phyloP scores from a whole-genome alignment of 2,113 vertebrate genomes.

The Ranitomeya variabilis region DNA sequence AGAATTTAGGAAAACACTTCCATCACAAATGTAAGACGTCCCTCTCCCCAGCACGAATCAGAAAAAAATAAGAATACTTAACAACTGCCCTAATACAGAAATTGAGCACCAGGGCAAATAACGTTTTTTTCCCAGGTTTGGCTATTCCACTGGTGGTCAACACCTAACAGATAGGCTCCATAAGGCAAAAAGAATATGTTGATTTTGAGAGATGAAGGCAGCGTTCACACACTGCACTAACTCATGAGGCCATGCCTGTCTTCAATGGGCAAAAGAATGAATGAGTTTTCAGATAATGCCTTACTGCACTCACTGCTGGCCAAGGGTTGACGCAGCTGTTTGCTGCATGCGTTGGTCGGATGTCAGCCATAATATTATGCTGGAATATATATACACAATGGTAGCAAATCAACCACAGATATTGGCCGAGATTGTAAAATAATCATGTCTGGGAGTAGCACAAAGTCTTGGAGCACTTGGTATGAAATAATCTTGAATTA shows the following conservation, averaged over 20 bases:
- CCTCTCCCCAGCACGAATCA: background rate
- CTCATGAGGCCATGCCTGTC: no score
- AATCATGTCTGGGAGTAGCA: background rate
- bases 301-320: no score
- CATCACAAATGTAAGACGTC: background rate
- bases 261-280: no score
- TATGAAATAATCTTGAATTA: background rate
- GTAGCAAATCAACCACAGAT: background rate
- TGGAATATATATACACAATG: background rate
- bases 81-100: background rate
- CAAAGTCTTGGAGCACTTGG: background rate
- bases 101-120: background rate
- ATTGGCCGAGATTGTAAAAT: background rate
- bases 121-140: background rate
- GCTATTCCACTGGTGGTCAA: background rate
- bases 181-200: background rate
- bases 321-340: no score
- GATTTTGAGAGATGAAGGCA: background rate
- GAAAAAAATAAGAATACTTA: background rate
- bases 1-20: background rate
- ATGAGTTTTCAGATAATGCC: no score
- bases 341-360: no score
- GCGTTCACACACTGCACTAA: no score
- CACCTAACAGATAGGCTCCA: background rate
- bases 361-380: background rate